Evolutionary conservation across 2,797 vertebrate genomes (phyloP).

Genomic region (Myripristis murdjan): DNA sequence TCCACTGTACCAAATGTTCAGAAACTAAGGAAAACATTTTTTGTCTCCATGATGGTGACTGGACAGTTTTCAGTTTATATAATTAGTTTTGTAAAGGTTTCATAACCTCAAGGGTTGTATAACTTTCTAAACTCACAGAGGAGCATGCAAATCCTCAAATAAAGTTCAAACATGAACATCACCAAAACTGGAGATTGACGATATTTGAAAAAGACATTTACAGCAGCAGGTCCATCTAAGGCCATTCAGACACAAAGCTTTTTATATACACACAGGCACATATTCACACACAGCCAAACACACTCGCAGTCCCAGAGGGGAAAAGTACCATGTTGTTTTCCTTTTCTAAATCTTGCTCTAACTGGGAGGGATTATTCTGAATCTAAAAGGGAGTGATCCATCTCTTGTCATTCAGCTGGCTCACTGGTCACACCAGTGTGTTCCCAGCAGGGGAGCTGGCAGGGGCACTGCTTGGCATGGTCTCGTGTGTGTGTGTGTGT

Average conservation of each 20-base stretch:
- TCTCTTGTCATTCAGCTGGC: slow-evolving; percentile 37
- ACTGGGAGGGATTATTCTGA: slow-evolving; percentile 21
- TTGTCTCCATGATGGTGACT: no score
- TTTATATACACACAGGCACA: slow-evolving; percentile 30
- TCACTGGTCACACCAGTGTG: slow-evolving; percentile 30
- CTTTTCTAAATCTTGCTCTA: slow-evolving; percentile 28
- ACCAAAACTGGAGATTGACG: no score
- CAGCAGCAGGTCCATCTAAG: not conserved
- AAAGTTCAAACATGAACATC: no score
- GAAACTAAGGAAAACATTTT: no score
- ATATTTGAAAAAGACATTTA: slow-evolving; percentile 16
- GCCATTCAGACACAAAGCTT: slow-evolving; percentile 25
- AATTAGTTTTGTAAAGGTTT: no score
- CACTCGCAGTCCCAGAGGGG: slow-evolving; percentile 13
- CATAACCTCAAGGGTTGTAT: no score
- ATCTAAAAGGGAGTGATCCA: slow-evolving; percentile 37
- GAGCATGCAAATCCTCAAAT: no score
- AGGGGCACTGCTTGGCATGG: slow-evolving; percentile 23
- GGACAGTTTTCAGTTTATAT: no score
- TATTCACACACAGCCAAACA: slow-evolving; percentile 24
- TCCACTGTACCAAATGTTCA: no score
- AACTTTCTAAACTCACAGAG: no score
- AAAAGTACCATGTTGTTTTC: not conserved
- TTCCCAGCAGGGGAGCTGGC: slow-evolving; percentile 27
- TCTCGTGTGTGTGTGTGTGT: no score